Base-by-base conservation (phyloP, 2,888 invertebrate genomes). In the Cheilosia pagana region DNA sequence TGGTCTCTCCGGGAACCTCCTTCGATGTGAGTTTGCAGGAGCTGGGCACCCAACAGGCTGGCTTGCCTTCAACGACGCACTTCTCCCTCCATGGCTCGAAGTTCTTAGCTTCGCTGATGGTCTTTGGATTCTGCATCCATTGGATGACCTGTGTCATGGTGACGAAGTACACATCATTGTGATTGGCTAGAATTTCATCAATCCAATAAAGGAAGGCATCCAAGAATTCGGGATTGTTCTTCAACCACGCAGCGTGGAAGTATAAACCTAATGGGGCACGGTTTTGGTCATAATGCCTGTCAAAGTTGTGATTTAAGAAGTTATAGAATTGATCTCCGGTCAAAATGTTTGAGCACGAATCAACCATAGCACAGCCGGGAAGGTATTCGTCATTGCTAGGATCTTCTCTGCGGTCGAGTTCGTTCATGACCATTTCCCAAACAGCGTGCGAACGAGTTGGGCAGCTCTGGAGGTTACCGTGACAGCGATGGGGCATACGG, bases 371-470 rank as follows among this genome's bases (percentile, higher is more conserved):
- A 90, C 98, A 98, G 28, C 97, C 98, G 4, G 97, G 96, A 55
- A 98, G 93, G 89, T 96, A 96, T 91, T 98, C 98, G 90, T 98
- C 97, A 89, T 96, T 97, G 88, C 92, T 94, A 0, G 98, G 98
- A 90, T 98, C 98, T 91, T 98, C 98, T 88, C 98, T 95, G 87
- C 97, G 95, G 92, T 98, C 98, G 87, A 98, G 92, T 92, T 98
- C 98, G 91, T 98, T 98, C 95, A 98, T 96, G 43, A 98, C 97
- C 97, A 98, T 97, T 92, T 98, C 98, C 98, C 98, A 98, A 43
- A 98, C 97, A 59, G 98, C 97, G 92, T 98, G 98, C 87, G 96
- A 96, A 90, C 97, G 95, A 2, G 97, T 97, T 12, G 97, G 97
- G 91, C 97, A 98, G 90, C 95, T 96, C 91, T 98, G 98, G 77